Conservation (phyloP, 2,888 invertebrate genomes). For the Chloroclysta siterata region DNA sequence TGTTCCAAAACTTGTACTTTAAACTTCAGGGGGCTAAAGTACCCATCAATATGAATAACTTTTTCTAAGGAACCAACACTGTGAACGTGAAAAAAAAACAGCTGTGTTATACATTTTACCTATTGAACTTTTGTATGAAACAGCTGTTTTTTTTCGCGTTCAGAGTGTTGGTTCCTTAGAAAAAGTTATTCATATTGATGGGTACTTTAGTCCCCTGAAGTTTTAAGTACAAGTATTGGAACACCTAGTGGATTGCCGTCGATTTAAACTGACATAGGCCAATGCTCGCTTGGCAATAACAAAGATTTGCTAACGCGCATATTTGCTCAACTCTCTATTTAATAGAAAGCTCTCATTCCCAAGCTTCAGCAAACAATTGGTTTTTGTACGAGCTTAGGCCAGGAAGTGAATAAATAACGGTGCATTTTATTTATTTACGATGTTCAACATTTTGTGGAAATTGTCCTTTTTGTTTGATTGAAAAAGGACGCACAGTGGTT, state of each 20-base stretch:
- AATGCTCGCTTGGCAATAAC: conserved; percentile 38
- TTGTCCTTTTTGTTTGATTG: conserved; percentile 19
- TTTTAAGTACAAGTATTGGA: neutral
- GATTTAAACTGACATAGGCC: neutral
- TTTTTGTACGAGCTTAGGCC: conserved; percentile 36
- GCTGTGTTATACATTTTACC: no score
- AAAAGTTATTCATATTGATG: no score
- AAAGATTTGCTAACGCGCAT: conserved; percentile 46
- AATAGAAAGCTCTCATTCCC: conserved; percentile 46
- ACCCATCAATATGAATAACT: no score
- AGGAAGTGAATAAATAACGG: conserved; percentile 31
- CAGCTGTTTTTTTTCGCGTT: no score
- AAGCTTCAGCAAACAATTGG: conserved; percentile 49
- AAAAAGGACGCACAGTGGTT: conserved; percentile 22
- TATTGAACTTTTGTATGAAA: no score
- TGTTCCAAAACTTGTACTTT: no score
- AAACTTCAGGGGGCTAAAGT: no score
- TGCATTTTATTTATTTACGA: conserved; percentile 20
- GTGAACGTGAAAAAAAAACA: no score
- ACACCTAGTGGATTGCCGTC: neutral
- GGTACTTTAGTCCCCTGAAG: no score
- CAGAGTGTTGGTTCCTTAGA: no score
- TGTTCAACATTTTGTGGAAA: conserved; percentile 18
- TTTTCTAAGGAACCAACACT: no score
- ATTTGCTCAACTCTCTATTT: conserved; percentile 50